Base-by-base conservation (phyloP, 2,113 vertebrate species). In the Phodopus roborovskii region DNA sequence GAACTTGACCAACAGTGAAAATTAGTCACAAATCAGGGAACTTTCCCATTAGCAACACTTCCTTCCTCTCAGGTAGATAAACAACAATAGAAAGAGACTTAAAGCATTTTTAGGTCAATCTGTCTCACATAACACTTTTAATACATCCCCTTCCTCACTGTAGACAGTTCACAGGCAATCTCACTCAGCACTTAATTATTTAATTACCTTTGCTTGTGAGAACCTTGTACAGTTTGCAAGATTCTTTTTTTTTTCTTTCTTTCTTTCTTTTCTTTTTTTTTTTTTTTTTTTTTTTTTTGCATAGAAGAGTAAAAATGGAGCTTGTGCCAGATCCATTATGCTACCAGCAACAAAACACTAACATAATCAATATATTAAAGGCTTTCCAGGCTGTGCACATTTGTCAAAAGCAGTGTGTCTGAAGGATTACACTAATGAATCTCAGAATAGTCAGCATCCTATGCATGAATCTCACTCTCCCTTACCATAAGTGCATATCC, bases 361-460 rank as follows among this genome's bases (percentile, higher is more conserved):
- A 95, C 95, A 93, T 91, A 96, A 97, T 95, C 97, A 89, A 96
- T 97, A 96, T 73, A 96, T 97, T 95, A 97, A 96, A 97, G 97
- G 78, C 91, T 97, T 96, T 95, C 86, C 86, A 1, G 12, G 77
- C 74, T 93, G 53, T 90, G 86, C 58, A 68, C 92, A 97, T 96
- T 97, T 97, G 91, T 97, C 95, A 97, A 96, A 97, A n/a, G 93
- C 88, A 68, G 74, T 92, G 53, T 94, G 75, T 96, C 75, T 94
- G 94, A 96, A 70, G 94, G 97, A 96, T 96, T 92, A 84, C 95
- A 91, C 86, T 97, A 97, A 97, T 96, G 94, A 97, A 97, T 97
- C 94, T 95, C 88, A 42, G 94, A 97, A 86, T 86, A 87, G 60
- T 81, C 85, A 91, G 58, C 39, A 86, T 96, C 74, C 94, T 91